Base-by-base conservation (phyloP, 92 coral and sea anemone species). In the Zoanthus sansibaricus region DNA sequence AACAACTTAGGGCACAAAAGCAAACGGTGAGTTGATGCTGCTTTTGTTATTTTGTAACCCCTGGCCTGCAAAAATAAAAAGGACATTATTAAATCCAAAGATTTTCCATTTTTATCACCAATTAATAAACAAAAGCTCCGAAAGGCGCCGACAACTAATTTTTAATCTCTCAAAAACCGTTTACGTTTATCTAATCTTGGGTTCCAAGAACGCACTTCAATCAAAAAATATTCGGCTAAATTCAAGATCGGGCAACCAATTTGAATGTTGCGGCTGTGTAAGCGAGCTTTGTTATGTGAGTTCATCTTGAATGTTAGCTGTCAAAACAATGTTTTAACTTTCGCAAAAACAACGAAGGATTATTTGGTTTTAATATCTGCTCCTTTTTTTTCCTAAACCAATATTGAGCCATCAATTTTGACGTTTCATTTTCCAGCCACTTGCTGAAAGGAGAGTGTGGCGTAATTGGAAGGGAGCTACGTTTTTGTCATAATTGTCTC, bases 341-440 rank as follows among this genome's bases (percentile, higher is more conserved):
- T 91, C 21, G 87, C 77, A 89, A 72, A 85, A 76, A 46, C 52
- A 83, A 83, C 77, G 86, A 77, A 87, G 54, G 74, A 84, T 73
- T 93, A 93, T 94, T 94, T 94, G 88, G 93, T 86, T 94, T 94
- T 94, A 89, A 94, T 94, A 94, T 94, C 98, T 89, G 86, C 71
- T 88, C 47, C 85, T 86, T 90, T 89, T 37, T 91, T 90, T 86
- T 86, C 98, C 86, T 92, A 93, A 93, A 91, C 94, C 92, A 94
- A 94, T 94, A 94, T 94, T 77, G 80, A 91, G 91, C 87, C 96
- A 89, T 91, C 94, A 91, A 74, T 55, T 66, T 79, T 94, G 98
- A 94, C 98, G 85, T 77, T 85, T 92, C 92, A 71, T 87, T 89
- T 54, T 92, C 84, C 88, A 75, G 88, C 30, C 87, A 83, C 90